phyloP scores from a whole-genome alignment of 2,113 vertebrate genomes.

The Halcyon malimbica region DNA sequence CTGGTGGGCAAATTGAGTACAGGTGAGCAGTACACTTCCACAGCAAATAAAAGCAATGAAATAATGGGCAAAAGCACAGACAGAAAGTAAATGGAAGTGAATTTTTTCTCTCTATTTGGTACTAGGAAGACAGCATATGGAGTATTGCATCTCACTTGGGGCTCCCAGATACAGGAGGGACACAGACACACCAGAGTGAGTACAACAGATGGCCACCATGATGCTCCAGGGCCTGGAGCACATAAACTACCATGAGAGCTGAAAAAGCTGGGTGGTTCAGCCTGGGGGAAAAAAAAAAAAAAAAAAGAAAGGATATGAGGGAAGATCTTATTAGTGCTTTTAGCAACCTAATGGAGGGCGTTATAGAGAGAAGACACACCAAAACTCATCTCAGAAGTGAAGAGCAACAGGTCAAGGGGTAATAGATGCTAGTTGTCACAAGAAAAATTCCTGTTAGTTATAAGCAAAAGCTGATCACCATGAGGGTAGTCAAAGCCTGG shows the following conservation, averaged over 20 bases:
- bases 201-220: neutral
- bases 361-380: neutral
- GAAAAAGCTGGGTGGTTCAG: neutral
- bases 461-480: neutral
- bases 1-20: neutral
- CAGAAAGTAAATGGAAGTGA: neutral
- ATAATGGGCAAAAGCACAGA: neutral
- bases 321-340: neutral
- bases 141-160: neutral
- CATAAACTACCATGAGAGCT: neutral
- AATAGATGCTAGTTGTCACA: neutral
- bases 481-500: neutral
- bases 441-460: neutral
- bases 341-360: neutral
- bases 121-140: neutral
- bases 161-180: neutral
- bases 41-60: neutral
- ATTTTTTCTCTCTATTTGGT: neutral
- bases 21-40: neutral
- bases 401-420: neutral
- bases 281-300: neutral
- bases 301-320: neutral
- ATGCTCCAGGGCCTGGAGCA: neutral
- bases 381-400: neutral
- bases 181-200: neutral